Evolutionary conservation across 1,140 invertebrate species (phyloP).

Genomic region (Dendrolimus kikuchii): DNA sequence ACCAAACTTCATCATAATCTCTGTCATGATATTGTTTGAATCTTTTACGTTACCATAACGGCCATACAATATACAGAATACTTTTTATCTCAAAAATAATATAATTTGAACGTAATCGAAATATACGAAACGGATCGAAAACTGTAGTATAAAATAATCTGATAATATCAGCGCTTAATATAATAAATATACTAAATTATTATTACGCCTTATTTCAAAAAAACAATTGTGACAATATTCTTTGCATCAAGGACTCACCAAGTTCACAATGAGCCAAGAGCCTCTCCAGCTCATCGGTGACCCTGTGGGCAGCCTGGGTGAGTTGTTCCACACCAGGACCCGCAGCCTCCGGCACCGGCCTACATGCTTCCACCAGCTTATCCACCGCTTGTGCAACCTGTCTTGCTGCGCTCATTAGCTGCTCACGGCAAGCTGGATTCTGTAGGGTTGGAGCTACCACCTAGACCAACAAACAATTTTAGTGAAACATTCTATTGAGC

Average conservation of each 20-base stretch:
- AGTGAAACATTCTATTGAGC: no score
- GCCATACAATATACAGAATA: no score
- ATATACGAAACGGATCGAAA: no score
- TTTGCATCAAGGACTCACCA: slow-evolving; percentile 22
- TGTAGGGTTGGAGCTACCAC: slow-evolving; percentile 90
- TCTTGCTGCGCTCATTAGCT: slow-evolving; percentile 92
- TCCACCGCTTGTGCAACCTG: slow-evolving; percentile 96
- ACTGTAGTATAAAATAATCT: no score
- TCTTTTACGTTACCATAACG: no score
- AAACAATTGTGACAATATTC: neutral
- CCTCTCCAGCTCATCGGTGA: slow-evolving; percentile 91
- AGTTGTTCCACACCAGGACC: slow-evolving; percentile 84
- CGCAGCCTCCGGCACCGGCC: slow-evolving; percentile 75
- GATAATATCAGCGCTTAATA: no score
- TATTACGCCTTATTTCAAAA: no score
- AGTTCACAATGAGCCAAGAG: slow-evolving; percentile 88
- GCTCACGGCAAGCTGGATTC: slow-evolving; percentile 94
- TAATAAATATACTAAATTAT: no score
- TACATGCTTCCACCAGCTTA: slow-evolving; percentile 89
- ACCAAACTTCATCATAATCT: no score
- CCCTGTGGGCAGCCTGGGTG: slow-evolving; percentile 87
- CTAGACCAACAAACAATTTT: slow-evolving; percentile 24
- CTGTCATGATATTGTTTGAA: no score
- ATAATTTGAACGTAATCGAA: no score
- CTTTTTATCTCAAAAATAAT: no score